Evolutionary conservation across 2,797 vertebrate genomes (phyloP).

Genomic region (Gymnothorax reevesii): DNA sequence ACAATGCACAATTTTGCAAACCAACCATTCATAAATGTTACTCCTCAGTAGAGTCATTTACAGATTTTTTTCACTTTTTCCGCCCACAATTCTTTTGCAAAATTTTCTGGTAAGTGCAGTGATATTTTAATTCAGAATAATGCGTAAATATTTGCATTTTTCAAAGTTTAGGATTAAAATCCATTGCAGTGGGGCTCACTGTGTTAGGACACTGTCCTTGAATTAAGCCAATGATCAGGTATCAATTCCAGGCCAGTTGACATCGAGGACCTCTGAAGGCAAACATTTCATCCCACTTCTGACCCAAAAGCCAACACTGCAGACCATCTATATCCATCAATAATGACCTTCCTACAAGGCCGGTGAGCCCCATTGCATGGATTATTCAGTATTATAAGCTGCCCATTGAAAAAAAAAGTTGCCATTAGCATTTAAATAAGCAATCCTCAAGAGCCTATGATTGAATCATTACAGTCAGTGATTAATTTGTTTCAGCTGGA

Average conservation of each 20-base stretch:
- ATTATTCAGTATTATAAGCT: conserved; percentile 43
- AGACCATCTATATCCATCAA: conserved; percentile 19
- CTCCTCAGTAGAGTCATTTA: neutral
- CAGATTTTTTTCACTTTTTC: neutral
- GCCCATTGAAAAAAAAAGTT: too few species aligned
- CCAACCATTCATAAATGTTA: neutral
- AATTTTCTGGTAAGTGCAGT: neutral
- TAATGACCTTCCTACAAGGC: conserved; percentile 49
- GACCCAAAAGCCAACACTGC: conserved; percentile 40
- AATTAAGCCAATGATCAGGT: too few species aligned
- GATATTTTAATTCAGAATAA: neutral
- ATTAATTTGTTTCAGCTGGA: too few species aligned
- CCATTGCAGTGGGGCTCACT: neutral
- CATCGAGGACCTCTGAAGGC: conserved; percentile 5
- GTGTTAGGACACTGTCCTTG: too few species aligned
- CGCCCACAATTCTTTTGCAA: neutral
- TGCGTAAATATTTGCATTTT: neutral
- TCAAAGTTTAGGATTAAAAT: neutral
- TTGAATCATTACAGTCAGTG: too few species aligned
- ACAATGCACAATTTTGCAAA: neutral
- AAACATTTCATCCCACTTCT: conserved; percentile 41
- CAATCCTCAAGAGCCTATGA: too few species aligned
- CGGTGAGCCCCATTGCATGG: conserved; percentile 12
- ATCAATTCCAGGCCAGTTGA: neutral
- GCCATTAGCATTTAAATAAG: too few species aligned